Evolutionary conservation across 2,888 invertebrate genomes (phyloP).

Genomic region (Choreutis nemorana): DNA sequence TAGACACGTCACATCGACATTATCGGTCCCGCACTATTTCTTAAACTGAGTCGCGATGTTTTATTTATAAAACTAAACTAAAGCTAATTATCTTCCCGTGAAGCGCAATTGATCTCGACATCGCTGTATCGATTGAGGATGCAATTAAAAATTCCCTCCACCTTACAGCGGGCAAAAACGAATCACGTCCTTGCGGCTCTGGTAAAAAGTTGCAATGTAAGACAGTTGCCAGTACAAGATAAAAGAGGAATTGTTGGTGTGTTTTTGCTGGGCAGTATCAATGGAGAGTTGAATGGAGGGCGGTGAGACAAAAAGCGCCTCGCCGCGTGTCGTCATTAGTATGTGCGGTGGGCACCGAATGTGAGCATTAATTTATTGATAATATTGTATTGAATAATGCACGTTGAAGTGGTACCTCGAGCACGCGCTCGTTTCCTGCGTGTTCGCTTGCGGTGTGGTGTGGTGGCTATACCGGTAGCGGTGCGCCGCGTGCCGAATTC

Average conservation of each 20-base stretch:
- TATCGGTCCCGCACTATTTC: too few relatives aligned
- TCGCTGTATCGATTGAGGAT: constrained; percentile 3
- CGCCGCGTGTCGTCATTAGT: constrained; percentile 61
- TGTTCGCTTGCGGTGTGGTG: constrained; percentile 8
- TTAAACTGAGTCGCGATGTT: too few relatives aligned
- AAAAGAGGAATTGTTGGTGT: constrained; percentile 24
- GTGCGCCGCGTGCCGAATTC: constrained; percentile 7
- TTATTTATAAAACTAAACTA: too few relatives aligned
- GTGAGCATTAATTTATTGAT: constrained; percentile 63
- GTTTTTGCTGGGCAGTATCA: constrained; percentile 50
- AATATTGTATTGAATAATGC: constrained; percentile 54
- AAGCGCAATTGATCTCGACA: not conserved
- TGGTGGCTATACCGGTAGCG: constrained; percentile 7
- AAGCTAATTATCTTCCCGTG: not conserved
- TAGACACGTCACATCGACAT: too few relatives aligned
- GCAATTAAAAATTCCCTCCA: constrained; percentile 40
- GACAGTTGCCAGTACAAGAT: constrained; percentile 35
- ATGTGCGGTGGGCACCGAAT: constrained; percentile 48
- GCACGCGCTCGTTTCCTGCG: constrained; percentile 51
- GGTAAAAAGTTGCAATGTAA: constrained; percentile 39
- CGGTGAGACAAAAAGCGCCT: constrained; percentile 36
- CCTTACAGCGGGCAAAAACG: constrained; percentile 35
- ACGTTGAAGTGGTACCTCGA: constrained; percentile 27
- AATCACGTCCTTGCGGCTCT: constrained; percentile 43
- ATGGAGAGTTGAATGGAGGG: constrained; percentile 54